Percentiles rank a stretch among this genome's conserved stretches.
phyloP scores from a whole-genome alignment of 2,113 vertebrate genomes.

The Boulengeromyrus knoepffleri region DNA sequence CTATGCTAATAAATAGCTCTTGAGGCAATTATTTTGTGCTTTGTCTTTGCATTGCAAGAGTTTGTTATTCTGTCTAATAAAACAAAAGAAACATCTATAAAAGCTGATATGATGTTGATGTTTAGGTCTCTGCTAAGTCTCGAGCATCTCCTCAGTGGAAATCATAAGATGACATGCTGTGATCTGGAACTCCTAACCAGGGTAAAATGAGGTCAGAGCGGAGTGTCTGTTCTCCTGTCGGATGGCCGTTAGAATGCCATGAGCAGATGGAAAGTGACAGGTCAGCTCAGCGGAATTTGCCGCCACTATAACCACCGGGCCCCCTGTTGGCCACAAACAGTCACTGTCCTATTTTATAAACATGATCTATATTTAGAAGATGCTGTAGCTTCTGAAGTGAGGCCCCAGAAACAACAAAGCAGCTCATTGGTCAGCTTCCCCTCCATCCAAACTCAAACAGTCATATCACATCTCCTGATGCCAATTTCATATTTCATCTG shows the following conservation, averaged over 20 bases:
- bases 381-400: not conserved
- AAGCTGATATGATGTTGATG: not conserved
- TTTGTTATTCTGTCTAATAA: constrained; percentile 19
- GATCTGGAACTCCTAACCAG: not conserved
- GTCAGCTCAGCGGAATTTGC: not conserved
- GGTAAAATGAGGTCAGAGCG: not conserved
- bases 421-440: not conserved
- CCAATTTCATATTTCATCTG: not conserved
- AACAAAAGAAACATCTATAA: not conserved
- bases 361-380: not conserved
- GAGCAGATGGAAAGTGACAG: not conserved
- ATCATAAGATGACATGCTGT: not conserved
- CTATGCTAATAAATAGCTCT: constrained; percentile 29
- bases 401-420: not conserved
- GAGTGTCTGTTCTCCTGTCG: not conserved
- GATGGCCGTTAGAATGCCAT: not conserved
- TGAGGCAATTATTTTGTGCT: constrained; percentile 11
- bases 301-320: not conserved
- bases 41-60: constrained; percentile 18
- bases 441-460: not conserved
- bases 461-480: not conserved
- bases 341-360: not conserved
- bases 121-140: not conserved
- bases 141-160: not conserved
- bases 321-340: not conserved